Conservation (phyloP, 2,113 vertebrate genomes). For the Laticauda colubrina region DNA sequence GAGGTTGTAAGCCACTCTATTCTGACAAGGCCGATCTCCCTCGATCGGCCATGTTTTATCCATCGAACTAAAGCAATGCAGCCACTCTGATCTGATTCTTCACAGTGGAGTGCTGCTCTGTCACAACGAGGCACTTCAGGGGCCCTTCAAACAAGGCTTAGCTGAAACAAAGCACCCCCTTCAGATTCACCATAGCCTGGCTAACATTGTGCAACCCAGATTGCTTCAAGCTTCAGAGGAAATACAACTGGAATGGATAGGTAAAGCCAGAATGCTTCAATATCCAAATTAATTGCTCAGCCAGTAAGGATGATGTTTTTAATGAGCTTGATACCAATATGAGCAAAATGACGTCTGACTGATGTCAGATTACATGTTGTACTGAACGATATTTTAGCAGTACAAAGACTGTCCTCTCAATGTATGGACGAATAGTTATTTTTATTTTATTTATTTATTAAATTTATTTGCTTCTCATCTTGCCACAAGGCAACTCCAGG, state of each 20-base stretch:
- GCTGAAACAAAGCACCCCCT: not conserved
- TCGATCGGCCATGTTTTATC: not conserved
- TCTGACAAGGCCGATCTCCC: not conserved
- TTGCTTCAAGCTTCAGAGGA: not conserved
- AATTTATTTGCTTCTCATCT: not conserved
- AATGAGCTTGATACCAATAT: not conserved
- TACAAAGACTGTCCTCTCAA: not conserved
- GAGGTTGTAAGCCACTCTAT: not conserved
- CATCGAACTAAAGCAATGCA: not conserved
- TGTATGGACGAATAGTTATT: not conserved
- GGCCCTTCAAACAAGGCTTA: not conserved
- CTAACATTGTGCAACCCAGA: not conserved
- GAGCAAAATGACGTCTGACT: not conserved
- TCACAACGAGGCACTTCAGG: not conserved
- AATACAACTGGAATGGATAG: not conserved
- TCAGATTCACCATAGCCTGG: not conserved
- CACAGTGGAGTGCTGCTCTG: not conserved
- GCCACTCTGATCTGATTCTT: not conserved
- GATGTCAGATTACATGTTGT: too few species aligned
- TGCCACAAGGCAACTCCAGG: not conserved
- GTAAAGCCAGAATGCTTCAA: not conserved
- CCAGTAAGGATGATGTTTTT: not conserved
- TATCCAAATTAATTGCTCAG: slow-evolving; percentile 3
- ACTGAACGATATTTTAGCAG: not conserved
- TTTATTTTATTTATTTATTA: not conserved